A percentile compares a stretch with the other conserved stretches of the same genome.
These are phyloP conservation scores for Pardosa pseudoannulata DNA, from an alignment of 2,888 invertebrate species.

Conservation along the genomic window DNA sequence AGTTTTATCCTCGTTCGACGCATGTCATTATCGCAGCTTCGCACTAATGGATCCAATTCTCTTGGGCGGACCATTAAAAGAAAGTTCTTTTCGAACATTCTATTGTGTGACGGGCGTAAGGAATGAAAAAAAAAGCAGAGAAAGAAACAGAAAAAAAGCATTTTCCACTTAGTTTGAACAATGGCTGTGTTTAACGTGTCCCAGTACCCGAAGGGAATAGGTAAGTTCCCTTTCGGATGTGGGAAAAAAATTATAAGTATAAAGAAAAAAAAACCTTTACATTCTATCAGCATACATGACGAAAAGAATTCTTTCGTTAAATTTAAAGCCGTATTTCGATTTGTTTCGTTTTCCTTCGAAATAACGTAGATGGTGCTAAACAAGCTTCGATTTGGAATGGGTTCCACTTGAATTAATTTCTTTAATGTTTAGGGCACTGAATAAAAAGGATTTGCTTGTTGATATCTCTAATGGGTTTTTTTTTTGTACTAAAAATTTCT, in stretches of 20 bases:
- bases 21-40: slow-evolving; percentile 61
- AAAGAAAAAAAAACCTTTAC: neutral
- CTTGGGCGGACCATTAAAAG: slow-evolving; percentile 63
- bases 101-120: slow-evolving; percentile 43
- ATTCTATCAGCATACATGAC: neutral
- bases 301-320: neutral
- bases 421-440: neutral
- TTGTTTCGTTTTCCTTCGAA: neutral
- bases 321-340: neutral
- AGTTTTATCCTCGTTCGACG: slow-evolving; percentile 66
- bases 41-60: slow-evolving; percentile 67
- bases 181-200: slow-evolving; percentile 59
- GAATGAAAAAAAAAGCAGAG: slow-evolving; percentile 20
- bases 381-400: neutral
- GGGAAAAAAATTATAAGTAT: neutral
- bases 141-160: slow-evolving; percentile 49
- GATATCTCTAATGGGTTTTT: neutral
- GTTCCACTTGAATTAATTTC: neutral
- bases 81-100: slow-evolving; percentile 33
- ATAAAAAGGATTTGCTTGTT: neutral
- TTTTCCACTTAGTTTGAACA: slow-evolving; percentile 64
- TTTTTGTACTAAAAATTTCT: neutral
- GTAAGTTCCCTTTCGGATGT: neutral
- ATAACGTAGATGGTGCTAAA: neutral
- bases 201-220: slow-evolving; percentile 46